Percentiles rank a stretch among this genome's conserved stretches.
These are phyloP conservation scores for Acleris literana DNA, from an alignment of 2,888 invertebrate species.

Conservation along the genomic window DNA sequence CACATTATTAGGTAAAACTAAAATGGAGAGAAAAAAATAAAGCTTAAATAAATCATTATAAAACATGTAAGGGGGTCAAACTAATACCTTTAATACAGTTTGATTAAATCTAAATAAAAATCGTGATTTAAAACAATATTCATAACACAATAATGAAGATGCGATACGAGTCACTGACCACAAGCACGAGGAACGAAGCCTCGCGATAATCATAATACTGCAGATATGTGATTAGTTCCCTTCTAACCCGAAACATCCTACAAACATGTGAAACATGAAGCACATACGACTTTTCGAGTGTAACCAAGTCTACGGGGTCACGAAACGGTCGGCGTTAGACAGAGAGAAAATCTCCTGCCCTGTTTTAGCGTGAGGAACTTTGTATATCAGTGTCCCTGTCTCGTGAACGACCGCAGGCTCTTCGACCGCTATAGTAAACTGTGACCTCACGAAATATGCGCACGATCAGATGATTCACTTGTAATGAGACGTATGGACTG, in stretches of 20 bases:
- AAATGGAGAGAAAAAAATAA: too few species aligned
- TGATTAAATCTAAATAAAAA: conserved; percentile 45
- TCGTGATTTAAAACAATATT: conserved; percentile 57
- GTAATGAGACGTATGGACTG: conserved; percentile 70
- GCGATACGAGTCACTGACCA: conserved; percentile 76
- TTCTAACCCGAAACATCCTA: conserved; percentile 14
- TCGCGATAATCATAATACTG: conserved; percentile 81
- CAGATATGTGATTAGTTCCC: conserved; percentile 79
- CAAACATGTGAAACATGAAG: conserved; percentile 1
- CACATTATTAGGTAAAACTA: too few species aligned
- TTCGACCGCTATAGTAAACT: conserved; percentile 82
- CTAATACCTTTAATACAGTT: too few species aligned
- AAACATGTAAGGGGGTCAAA: too few species aligned
- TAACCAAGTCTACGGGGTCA: conserved; percentile 64
- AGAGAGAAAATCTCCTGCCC: conserved; percentile 61
- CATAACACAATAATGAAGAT: conserved; percentile 50
- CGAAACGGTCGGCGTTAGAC: conserved; percentile 80
- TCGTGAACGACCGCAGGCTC: conserved; percentile 76
- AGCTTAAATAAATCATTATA: too few species aligned
- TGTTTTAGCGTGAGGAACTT: conserved; percentile 50
- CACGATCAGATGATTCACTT: conserved; percentile 80
- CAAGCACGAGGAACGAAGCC: conserved; percentile 72
- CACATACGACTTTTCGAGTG: conserved; percentile 20
- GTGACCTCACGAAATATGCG: conserved; percentile 83
- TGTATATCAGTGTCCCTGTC: conserved; percentile 58